A percentile compares a stretch with the other conserved stretches of the same genome.
phyloP scores from a whole-genome alignment of 92 coral and sea anemone genomes.

The Chrysogorgia sp. region DNA sequence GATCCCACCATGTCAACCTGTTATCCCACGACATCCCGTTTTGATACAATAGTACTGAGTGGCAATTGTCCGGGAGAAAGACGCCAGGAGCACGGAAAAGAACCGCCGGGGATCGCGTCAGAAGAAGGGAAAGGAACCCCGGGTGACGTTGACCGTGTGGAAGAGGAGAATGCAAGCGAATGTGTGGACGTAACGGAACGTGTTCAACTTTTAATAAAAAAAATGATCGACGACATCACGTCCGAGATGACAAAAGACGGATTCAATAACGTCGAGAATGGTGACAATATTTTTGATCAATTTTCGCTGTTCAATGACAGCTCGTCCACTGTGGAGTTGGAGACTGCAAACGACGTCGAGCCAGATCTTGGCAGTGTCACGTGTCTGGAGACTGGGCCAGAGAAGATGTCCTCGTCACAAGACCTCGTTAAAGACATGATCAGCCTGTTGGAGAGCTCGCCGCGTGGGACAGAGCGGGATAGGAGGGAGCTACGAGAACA shows the following conservation, averaged over 20 bases:
- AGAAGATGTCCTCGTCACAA: background rate
- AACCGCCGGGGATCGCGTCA: background rate
- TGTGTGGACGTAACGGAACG: slow-evolving; percentile 24
- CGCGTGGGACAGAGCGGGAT: slow-evolving; percentile 20
- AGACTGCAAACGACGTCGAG: background rate
- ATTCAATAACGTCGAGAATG: background rate
- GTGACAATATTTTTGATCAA: background rate
- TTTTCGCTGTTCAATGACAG: slow-evolving; percentile 12
- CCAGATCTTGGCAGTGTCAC: background rate
- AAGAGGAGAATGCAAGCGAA: background rate
- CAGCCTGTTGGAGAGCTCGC: background rate
- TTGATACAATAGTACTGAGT: background rate
- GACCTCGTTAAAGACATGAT: slow-evolving; percentile 5
- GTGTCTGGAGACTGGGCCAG: background rate
- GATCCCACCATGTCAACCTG: background rate
- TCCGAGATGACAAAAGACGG: background rate
- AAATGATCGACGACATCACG: slow-evolving; percentile 21
- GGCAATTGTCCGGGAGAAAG: background rate
- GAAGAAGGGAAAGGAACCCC: background rate
- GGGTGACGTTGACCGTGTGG: background rate
- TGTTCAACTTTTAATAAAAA: slow-evolving; percentile 16
- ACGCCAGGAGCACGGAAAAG: background rate
- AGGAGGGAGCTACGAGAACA: slow-evolving; percentile 5
- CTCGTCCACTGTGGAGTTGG: slow-evolving; percentile 12
- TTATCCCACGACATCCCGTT: background rate